These are phyloP conservation scores for Phasianus colchicus DNA, from an alignment of 2,113 vertebrate genomes.

Conservation along the genomic window DNA sequence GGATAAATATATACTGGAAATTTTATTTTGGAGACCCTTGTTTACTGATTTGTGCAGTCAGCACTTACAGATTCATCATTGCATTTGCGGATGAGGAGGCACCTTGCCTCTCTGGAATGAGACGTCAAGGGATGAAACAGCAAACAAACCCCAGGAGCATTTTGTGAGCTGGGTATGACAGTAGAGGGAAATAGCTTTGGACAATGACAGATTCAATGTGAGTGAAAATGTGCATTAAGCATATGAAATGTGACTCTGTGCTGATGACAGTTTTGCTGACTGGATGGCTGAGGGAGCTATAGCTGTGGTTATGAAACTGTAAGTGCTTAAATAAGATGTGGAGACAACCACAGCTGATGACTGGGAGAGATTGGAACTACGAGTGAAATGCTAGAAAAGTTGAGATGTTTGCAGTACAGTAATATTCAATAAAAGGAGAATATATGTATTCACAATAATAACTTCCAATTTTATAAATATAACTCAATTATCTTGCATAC, in stretches of 20 bases:
- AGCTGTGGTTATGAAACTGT: background rate
- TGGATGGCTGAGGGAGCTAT: background rate
- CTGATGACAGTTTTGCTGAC: background rate
- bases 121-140: background rate
- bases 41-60: background rate
- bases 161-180: background rate
- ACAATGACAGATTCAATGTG: background rate
- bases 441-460: background rate
- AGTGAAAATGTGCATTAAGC: background rate
- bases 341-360: background rate
- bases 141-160: background rate
- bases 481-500: background rate
- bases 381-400: background rate
- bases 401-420: background rate
- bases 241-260: background rate
- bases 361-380: background rate
- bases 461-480: background rate
- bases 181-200: background rate
- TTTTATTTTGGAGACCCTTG: background rate
- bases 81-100: background rate
- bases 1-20: too few relatives aligned
- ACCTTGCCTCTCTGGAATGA: background rate
- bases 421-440: background rate
- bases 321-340: background rate
- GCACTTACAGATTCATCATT: fast-evolving